A percentile compares a stretch with the other conserved stretches of the same genome.
phyloP scores from a whole-genome alignment of 35 echinoderm and acorn worm genomes.

The Ptychodera flava region DNA sequence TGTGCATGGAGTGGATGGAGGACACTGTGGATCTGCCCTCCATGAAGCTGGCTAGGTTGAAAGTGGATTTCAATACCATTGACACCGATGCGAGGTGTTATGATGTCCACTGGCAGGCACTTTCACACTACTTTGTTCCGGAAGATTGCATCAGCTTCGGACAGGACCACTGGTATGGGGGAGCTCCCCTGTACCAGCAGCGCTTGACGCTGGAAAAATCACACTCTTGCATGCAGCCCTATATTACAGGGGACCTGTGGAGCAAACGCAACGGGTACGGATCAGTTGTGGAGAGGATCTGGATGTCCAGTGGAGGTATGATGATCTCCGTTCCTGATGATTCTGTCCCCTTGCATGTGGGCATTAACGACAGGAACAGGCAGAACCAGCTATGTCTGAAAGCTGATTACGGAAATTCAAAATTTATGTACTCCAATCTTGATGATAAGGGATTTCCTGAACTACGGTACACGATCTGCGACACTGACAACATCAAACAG shows the following conservation, averaged over 20 bases:
- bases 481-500: constrained; percentile 36
- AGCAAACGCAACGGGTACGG: constrained; percentile 31
- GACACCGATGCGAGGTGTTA: constrained; percentile 31
- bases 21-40: constrained; percentile 11
- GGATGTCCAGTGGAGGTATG: constrained; percentile 62
- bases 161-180: constrained; percentile 71
- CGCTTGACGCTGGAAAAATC: constrained; percentile 51
- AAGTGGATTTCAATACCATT: constrained; percentile 23
- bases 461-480: constrained; percentile 63
- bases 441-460: constrained; percentile 25
- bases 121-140: constrained; percentile 32
- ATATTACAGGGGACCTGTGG: constrained; percentile 28
- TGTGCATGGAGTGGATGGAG: constrained; percentile 73
- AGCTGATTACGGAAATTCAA: constrained; percentile 32
- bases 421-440: neutral
- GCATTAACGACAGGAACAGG: constrained; percentile 49
- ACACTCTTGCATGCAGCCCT: constrained; percentile 68
- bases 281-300: constrained; percentile 58
- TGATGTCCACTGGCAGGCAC: constrained; percentile 45
- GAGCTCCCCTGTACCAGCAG: constrained; percentile 13
- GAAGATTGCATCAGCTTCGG: constrained; percentile 54
- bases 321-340: constrained; percentile 43
- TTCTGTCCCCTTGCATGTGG: constrained; percentile 57
- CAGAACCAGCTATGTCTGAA: constrained; percentile 46
- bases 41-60: constrained; percentile 23